phyloP scores from a whole-genome alignment of 92 coral and sea anemone genomes.

The Porites cylindrica region DNA sequence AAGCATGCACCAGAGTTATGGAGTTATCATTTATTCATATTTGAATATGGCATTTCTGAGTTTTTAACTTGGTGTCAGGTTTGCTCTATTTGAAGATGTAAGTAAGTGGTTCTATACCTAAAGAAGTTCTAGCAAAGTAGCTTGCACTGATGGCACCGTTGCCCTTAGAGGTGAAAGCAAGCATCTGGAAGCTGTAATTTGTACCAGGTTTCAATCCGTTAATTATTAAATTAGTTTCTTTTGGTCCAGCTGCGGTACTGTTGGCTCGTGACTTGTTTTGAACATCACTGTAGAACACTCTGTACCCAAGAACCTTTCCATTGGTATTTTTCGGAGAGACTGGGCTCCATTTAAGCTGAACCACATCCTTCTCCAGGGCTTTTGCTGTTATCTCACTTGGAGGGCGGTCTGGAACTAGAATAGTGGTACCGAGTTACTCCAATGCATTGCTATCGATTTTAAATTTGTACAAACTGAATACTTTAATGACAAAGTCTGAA shows the following conservation, averaged over 20 bases:
- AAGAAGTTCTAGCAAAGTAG: background rate
- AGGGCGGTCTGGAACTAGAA: constrained; percentile 48
- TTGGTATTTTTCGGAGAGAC: constrained; percentile 44
- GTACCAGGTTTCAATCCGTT: constrained; percentile 16
- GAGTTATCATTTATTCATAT: too few relatives aligned
- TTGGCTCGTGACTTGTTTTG: constrained; percentile 3
- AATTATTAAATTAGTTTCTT: background rate
- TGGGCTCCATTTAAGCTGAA: constrained; percentile 51
- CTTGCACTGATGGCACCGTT: constrained; percentile 2
- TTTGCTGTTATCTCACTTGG: constrained; percentile 19
- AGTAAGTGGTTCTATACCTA: constrained; percentile 4
- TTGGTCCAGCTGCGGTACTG: background rate
- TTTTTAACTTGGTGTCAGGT: too few relatives aligned
- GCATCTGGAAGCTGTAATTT: constrained; percentile 27
- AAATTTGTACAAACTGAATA: too few relatives aligned
- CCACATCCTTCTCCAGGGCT: constrained; percentile 2
- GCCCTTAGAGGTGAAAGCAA: constrained; percentile 39
- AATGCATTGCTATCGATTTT: background rate
- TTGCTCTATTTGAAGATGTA: too few relatives aligned
- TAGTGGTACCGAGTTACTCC: too few relatives aligned
- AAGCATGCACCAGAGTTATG: too few relatives aligned
- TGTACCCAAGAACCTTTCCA: constrained; percentile 57
- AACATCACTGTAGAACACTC: constrained; percentile 19
- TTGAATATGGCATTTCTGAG: too few relatives aligned
- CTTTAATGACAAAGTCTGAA: too few relatives aligned